Evolutionary conservation across 1,140 invertebrate genomes (phyloP), one percentile per base, ranked within the genome.

Genomic region (Meloidogyne hapla): DNA sequence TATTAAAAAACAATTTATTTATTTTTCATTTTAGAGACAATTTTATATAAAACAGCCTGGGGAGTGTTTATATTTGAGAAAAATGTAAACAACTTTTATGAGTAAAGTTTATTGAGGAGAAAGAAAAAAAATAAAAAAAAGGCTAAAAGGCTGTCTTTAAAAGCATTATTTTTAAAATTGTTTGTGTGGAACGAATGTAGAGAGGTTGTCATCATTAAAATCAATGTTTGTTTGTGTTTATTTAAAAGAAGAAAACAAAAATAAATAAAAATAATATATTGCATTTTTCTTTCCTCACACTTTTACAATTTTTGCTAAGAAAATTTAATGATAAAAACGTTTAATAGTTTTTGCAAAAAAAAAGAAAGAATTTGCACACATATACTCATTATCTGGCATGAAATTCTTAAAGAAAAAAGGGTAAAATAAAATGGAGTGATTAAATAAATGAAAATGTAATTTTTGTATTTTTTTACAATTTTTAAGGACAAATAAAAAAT

Each of bases 241-340:
- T 56, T 48, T 18, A n/a, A 56, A 33, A 33, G 48, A 56, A 56
- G 42, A 2, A 56, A 56, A 56, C 48, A 56, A 56, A 56, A 56
- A 56, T 6, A 33, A 33, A 33, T 8, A 6, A 33, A 33, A 33
- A 6, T 33, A 33, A 6, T 33, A 6, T 56, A 56, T 56, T 56
- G 18, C 48, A 56, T 56, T 56, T 56, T 56, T 56, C 12, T 56
- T 56, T 56, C 48, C 48, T 33, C 33, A 56, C 48, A 56, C 48
- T 56, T 56, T 56, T 56, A 56, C 48, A 56, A 56, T 56, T 56
- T 56, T 56, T 56, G 18, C 18, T n/a, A n/a, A 56, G n/a, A 56
- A 56, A 56, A 56, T 56, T 56, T 56, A 56, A 5, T n/a, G 48
- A 56, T 56, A 56, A 56, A 56, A 56, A 56, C 48, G n/a, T 56